These are phyloP conservation scores for Zaprionus tsacasi DNA, from an alignment of 1,140 invertebrate genomes.

Conservation along the genomic window DNA sequence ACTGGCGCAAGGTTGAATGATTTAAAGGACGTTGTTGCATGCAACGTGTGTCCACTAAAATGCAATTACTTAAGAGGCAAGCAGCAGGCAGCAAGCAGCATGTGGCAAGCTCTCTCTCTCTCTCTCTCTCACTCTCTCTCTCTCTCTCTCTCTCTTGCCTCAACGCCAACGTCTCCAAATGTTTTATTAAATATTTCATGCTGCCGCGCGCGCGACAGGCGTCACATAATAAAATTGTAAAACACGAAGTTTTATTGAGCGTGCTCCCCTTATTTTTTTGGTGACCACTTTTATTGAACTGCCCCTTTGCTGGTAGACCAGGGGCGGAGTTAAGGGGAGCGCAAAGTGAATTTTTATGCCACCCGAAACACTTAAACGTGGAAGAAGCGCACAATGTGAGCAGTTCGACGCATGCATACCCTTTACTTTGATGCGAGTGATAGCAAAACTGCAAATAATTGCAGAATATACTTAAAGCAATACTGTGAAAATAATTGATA, in stretches of 20 bases:
- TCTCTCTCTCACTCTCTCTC: no score
- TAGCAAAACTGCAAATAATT: not conserved
- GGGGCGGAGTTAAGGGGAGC: slow-evolving; percentile 24
- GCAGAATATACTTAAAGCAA: no score
- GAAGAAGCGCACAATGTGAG: not conserved
- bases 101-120: not conserved
- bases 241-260: slow-evolving; percentile 72
- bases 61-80: slow-evolving; percentile 74
- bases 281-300: slow-evolving; percentile 58
- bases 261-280: slow-evolving; percentile 38
- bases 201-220: slow-evolving; percentile 36
- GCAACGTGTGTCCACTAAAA: slow-evolving; percentile 77
- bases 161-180: slow-evolving; percentile 20
- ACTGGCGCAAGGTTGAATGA: slow-evolving; percentile 42
- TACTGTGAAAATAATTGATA: no score
- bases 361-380: slow-evolving; percentile 55
- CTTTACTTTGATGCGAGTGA: not conserved
- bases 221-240: slow-evolving; percentile 81
- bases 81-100: not conserved
- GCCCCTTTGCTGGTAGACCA: slow-evolving; percentile 17
- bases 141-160: no score
- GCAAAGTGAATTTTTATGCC: slow-evolving; percentile 80
- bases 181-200: slow-evolving; percentile 74
- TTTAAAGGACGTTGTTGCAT: slow-evolving; percentile 65
- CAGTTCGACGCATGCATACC: not conserved